These are phyloP conservation scores for Philopotamus ludificatus DNA, from an alignment of 1,140 invertebrate genomes.

Conservation along the genomic window DNA sequence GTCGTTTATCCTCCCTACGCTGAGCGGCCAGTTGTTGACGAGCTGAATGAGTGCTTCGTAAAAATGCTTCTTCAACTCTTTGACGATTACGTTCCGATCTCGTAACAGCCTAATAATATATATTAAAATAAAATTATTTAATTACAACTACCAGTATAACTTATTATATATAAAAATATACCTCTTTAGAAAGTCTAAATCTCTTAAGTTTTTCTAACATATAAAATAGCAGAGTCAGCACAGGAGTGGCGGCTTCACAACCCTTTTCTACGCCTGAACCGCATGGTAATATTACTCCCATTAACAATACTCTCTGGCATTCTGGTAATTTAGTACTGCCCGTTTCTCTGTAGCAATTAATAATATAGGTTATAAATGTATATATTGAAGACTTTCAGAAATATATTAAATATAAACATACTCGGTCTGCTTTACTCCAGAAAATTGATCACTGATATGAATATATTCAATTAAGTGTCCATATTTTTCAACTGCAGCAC, in stretches of 20 bases:
- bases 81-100: conserved; percentile 93
- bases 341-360: conserved; percentile 51
- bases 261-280: conserved; percentile 59
- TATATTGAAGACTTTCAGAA: too few species aligned
- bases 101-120: conserved; percentile 65
- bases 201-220: conserved; percentile 88
- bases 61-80: conserved; percentile 87
- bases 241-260: conserved; percentile 74
- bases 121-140: conserved; percentile 2
- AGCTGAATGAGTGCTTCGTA: conserved; percentile 90
- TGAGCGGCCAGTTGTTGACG: conserved; percentile 77
- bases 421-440: conserved; percentile 86
- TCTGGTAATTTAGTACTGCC: conserved; percentile 64
- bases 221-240: conserved; percentile 88
- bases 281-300: conserved; percentile 78
- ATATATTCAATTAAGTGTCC: conserved; percentile 89
- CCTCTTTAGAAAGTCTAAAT: conserved; percentile 90
- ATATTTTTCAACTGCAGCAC: conserved; percentile 82
- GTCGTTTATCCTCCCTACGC: conserved; percentile 76
- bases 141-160: conserved; percentile 2
- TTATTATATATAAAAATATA: conserved; percentile 48
- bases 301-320: conserved; percentile 77
- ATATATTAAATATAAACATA: conserved; percentile 63
- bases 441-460: conserved; percentile 96
- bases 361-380: too few species aligned